Evolutionary conservation across 2,888 invertebrate genomes (phyloP).

Genomic region (Gryllus longicercus): DNA sequence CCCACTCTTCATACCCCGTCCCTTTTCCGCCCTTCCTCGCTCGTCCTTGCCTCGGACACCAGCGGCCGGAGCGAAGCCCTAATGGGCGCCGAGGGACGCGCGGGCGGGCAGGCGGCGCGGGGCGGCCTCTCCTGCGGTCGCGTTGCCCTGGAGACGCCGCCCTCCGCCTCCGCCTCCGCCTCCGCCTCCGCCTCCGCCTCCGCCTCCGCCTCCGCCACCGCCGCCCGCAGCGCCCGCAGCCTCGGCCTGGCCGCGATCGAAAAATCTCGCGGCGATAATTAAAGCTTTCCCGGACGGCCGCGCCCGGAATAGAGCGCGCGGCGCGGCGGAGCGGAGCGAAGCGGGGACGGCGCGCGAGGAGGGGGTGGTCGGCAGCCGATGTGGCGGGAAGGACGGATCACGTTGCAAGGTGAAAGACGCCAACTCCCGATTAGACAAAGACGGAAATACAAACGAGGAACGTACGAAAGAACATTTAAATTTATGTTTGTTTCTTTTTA

Average conservation of each 20-base stretch:
- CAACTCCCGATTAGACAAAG: no score
- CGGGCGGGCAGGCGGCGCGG: no score
- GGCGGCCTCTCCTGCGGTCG: not conserved
- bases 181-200: not conserved
- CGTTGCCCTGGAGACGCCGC: not conserved
- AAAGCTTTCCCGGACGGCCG: not conserved
- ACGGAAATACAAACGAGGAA: no score
- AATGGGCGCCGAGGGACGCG: no score
- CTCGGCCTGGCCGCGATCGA: not conserved
- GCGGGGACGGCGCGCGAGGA: not conserved
- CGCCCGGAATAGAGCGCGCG: not conserved
- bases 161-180: not conserved
- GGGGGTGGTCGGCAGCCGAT: not conserved
- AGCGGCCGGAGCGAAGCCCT: no score
- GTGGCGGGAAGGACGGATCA: not conserved
- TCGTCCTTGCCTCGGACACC: no score
- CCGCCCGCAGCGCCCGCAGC: not conserved
- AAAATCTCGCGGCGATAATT: conserved; percentile 10
- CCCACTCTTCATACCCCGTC: no score
- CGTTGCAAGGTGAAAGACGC: no score
- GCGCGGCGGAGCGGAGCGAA: not conserved
- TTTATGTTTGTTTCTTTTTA: no score
- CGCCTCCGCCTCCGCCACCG: no score
- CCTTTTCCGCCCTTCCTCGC: no score
- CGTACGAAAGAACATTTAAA: no score